phyloP scores from a whole-genome alignment of 2,113 vertebrate species.

The Antechinus flavipes region DNA sequence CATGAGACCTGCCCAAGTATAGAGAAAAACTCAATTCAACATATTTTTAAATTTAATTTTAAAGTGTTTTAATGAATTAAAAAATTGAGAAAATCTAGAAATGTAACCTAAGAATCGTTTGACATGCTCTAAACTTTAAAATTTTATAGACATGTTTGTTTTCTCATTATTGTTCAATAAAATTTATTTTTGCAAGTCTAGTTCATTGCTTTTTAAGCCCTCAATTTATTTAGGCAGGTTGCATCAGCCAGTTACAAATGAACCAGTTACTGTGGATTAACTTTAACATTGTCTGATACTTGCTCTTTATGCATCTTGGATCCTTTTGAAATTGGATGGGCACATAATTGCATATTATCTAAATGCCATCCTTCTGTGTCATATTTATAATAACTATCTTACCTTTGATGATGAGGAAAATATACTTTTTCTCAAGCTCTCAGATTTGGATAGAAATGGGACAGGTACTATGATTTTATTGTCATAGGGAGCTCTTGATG shows the following conservation, averaged over 20 bases:
- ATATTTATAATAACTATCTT: slow-evolving; percentile 34
- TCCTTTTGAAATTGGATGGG: slow-evolving; percentile 27
- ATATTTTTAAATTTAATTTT: slow-evolving; percentile 48
- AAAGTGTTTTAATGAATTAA: slow-evolving; percentile 30
- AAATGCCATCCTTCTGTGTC: neutral
- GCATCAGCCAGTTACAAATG: slow-evolving; percentile 40
- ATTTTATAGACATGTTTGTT: neutral
- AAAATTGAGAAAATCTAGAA: neutral
- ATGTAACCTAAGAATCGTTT: slow-evolving; percentile 33
- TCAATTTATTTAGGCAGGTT: slow-evolving; percentile 22
- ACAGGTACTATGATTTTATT: neutral
- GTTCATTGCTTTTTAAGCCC: slow-evolving; percentile 21
- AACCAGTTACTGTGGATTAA: slow-evolving; percentile 10
- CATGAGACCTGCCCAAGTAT: slow-evolving; percentile 3
- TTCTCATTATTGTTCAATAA: neutral
- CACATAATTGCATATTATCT: slow-evolving; percentile 33
- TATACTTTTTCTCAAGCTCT: slow-evolving; percentile 37
- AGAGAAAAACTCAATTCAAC: slow-evolving; percentile 20
- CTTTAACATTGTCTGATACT: slow-evolving; percentile 28
- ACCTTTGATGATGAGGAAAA: neutral
- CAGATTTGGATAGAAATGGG: neutral
- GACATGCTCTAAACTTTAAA: neutral
- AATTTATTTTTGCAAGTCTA: slow-evolving; percentile 33
- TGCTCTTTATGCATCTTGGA: slow-evolving; percentile 12
- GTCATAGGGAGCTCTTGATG: neutral